Evolutionary conservation across 37 sponge, comb jelly and placozoan genomes (phyloP), one percentile per base, ranked within the genome.

Genomic region (Hormiphora californensis): DNA sequence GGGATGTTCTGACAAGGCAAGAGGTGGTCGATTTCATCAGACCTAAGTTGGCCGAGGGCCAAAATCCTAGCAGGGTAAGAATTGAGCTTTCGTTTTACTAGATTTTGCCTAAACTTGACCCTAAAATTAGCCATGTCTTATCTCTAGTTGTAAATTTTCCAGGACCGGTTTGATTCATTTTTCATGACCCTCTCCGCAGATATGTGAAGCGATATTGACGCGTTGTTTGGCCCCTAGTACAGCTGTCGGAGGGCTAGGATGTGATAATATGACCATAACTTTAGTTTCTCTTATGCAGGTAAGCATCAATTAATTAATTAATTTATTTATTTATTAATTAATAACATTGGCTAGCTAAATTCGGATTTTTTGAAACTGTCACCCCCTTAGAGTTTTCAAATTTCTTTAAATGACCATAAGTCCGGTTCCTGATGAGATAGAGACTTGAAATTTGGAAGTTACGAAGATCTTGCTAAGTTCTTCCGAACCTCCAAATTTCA

Each of bases 221-320:
- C 89, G 87, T 22, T 95, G 96, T 59, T 86, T 95, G 68, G 96
- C 96, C 31, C 92, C 92, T 37, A 91, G 90, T 63, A 86, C 91
- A 22, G 86, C 90, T 8, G 63, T 89, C 40, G 93, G 92, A 2
- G 91, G 91, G 7, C 57, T 89, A 3, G 96, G 96, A 34, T 93
- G 94, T 87, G 96, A 95, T 54, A 95, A 95, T 86, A 95, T 95
- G 96, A 93, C 94, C 12, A 92, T 88, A 54, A 89, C 92, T 78
- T 32, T 95, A 2, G 91, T 86, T 30, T 86, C 88, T 36, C 69
- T 92, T 41, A 65, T 95, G 15, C 89, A 93, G 44, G 81, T n/a
- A n/a, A n/a, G n/a, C n/a, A n/a, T n/a, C n/a, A n/a, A n/a, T n/a
- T n/a, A n/a, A n/a, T n/a, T n/a, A n/a, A n/a, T n/a, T n/a, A n/a